These are phyloP conservation scores for Scomber japonicus DNA, from an alignment of 2,113 vertebrate species.

Conservation along the genomic window DNA sequence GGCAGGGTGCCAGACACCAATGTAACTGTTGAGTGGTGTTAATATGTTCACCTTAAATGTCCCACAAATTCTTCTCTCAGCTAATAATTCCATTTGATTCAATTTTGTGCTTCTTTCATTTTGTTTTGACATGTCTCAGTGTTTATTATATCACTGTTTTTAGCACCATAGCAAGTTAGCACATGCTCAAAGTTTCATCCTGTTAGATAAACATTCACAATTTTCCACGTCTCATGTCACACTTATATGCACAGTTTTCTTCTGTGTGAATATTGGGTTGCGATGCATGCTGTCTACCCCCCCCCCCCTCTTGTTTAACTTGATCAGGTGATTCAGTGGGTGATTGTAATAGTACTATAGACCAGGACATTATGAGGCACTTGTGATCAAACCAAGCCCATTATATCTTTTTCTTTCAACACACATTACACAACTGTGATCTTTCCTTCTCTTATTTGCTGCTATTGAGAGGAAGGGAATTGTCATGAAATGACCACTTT, in stretches of 20 bases:
- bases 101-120: not conserved
- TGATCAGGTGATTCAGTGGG: not conserved
- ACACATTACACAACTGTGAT: not conserved
- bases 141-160: not conserved
- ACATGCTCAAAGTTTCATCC: not conserved
- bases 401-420: slow-evolving; percentile 32
- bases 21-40: not conserved
- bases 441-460: not conserved
- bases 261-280: slow-evolving; percentile 10
- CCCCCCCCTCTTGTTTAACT: not conserved
- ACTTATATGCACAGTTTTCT: not conserved
- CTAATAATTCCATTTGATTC: not conserved
- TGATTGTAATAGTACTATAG: not conserved
- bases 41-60: not conserved
- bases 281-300: too few species aligned
- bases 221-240: not conserved
- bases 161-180: not conserved
- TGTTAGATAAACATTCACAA: not conserved
- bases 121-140: not conserved
- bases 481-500: not conserved
- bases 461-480: not conserved
- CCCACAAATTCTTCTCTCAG: not conserved
- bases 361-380: not conserved
- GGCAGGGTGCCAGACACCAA: not conserved
- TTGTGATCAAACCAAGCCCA: slow-evolving; percentile 22